Evolutionary conservation across 2,888 invertebrate species (phyloP), one percentile per base, ranked within the genome.

Genomic region (Zootermopsis nevadensis): DNA sequence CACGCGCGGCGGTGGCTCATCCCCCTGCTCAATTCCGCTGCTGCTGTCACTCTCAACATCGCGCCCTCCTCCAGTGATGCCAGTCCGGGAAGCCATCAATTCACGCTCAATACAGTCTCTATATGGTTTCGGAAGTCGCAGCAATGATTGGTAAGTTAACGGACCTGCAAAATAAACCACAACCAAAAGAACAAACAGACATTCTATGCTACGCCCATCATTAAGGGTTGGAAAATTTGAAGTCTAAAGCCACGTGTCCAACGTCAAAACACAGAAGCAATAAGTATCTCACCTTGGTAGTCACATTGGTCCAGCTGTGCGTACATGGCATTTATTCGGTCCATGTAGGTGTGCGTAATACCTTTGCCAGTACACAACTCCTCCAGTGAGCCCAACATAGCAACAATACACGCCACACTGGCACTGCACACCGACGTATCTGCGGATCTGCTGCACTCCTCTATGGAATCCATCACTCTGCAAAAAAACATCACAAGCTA

Each of bases 391-490:
- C 95, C 94, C 42, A 98, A 90, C 85, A 98, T 91, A 0, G 96
- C 94, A 8, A 96, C 95, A 81, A 96, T 94, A 87, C 96, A 96
- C 86, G 96, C 95, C 0, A 96, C 95, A 85, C 96, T 95, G 0
- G 95, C 94, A 79, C 94, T 92, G n/a, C 96, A 91, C 8, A 95
- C 93, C 84, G 93, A 92, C 27, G 95, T 93, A 85, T 95, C 95
- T 80, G 93, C 94, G 85, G 95, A 95, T 86, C 94, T 93, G n/a
- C 97, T 95, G 84, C 97, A 96, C 90, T 98, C 98, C 89, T 97
- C 97, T 88, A 98, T 95, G 0, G 97, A 96, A 88, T 98, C 98
- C 93, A 98, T 96, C 86, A 97, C 94, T 87, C 98, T 96, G 87
- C 30, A 74, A 74, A 27, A n/a, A 15, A 48, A 48, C 48, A 48